Evolutionary conservation across 2,113 vertebrate genomes (phyloP), one percentile per base, ranked within the genome.

Genomic region (Sinocyclocheilus anophthalmus): DNA sequence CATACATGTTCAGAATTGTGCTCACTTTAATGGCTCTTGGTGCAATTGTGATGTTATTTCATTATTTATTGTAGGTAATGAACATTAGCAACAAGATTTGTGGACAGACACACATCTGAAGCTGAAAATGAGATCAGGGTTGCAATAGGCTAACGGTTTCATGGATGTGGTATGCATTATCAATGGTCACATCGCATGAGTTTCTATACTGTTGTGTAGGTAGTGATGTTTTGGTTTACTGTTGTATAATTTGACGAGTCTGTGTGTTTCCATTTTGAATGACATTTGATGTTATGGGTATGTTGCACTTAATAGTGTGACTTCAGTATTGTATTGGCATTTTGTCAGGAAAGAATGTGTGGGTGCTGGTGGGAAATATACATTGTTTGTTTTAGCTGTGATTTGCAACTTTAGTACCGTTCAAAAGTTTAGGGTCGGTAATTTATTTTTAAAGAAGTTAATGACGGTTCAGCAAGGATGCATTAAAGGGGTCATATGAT

Each of bases 171-270:
- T 65, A 50, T 26, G 8, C 9, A 13, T 67, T 81, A 81, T 76
- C 73, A 24, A 3, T 76, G 24, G 73, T 67, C 61, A 30, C 61
- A 81, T 50, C n/a, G 48, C 53, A 67, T 81, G 61, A 45, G 61
- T 80, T 81, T 81, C 14, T 67, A 61, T 6, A n/a, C 57, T 77
- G 61, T 76, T 78, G 26, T 79, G 24, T 55, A 57, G 45, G 57
- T 85, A 37, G 26, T 61, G 22, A 59, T 26, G 39, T 18, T 81
- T 61, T 22, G 84, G 76, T 55, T 55, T 85, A 18, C n/a, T 50
- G 73, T 72, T 73, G 70, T 73, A 37, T 73, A 45, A 73, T 73
- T 73, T 12, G 67, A 70, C 22, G 18, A 20, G 67, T 70, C 3
- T 1, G 70, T 13, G 11, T 45, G 69, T 12, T 39, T 39, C 18